Evolutionary conservation across 1,140 invertebrate genomes (phyloP).

Genomic region (Neuroterus valhalla): DNA sequence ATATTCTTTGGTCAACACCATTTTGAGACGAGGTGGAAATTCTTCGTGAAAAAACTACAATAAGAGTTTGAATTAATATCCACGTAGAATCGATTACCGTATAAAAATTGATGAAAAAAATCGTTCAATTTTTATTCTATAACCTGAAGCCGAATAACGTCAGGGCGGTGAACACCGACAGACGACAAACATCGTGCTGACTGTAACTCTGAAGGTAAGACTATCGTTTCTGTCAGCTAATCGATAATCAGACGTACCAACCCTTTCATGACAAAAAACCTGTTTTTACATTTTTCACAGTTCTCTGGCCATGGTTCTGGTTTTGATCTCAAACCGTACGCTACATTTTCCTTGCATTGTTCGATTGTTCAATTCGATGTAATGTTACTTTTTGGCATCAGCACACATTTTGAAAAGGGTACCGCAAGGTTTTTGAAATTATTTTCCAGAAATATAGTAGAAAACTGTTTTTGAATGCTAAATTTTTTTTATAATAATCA

Average conservation of each 20-base stretch:
- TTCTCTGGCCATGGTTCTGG: neutral
- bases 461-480: too few species aligned
- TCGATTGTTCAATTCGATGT: too few species aligned
- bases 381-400: too few species aligned
- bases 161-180: slow-evolving; percentile 18
- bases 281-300: neutral
- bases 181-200: slow-evolving; percentile 46
- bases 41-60: neutral
- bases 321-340: too few species aligned
- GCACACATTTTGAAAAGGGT: neutral
- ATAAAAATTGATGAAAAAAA: slow-evolving; percentile 17
- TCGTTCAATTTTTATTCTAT: slow-evolving; percentile 1
- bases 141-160: slow-evolving; percentile 22
- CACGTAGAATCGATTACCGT: neutral
- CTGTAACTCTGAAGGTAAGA: too few species aligned
- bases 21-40: slow-evolving; percentile 57
- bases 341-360: too few species aligned
- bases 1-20: slow-evolving; percentile 92
- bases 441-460: too few species aligned
- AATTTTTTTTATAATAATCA: too few species aligned
- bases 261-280: too few species aligned
- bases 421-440: neutral
- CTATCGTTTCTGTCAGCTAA: neutral
- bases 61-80: neutral
- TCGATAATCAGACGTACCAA: slow-evolving; percentile 9